Evolutionary conservation across 2,888 invertebrate species (phyloP), one percentile per base, ranked within the genome.

Genomic region (Cylindroiulus punctatus): DNA sequence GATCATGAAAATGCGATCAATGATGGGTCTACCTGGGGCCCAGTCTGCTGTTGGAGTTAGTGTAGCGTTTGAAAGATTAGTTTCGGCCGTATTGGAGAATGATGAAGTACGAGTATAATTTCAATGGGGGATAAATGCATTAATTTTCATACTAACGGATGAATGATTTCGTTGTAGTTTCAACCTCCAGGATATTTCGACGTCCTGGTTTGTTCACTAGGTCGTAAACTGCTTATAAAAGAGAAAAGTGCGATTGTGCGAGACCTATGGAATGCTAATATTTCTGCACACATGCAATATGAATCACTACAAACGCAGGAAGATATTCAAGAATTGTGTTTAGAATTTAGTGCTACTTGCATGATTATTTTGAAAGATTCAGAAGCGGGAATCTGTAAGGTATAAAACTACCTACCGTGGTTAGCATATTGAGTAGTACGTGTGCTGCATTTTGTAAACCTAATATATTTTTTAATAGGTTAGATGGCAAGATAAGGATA

Each of bases 241-340:
- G 92, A 93, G 52, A 92, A 94, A 52, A 91, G 93, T 8, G 92
- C 92, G 84, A 91, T 92, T 89, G 92, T 89, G 91, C 93, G 90
- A 76, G 93, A 94, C 82, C 92, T 97, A 17, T 96, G 97, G 96
- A 91, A 93, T 0, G 93, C 93, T 0, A 95, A 95, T 0, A 92
- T 95, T 86, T 92, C 93, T 87, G 93, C 94, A 30, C 93, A 93
- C 44, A 92, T 94, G 86, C 87, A 90, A 8, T 92, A 94, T 40
- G 94, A 95, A 42, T 76, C 52, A 47, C 84, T 76, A 42, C 87
- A 92, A 91, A 93, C 92, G 81, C 90, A 93, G 3, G 94, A 95
- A 89, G 95, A 95, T 88, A 93, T 94, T 0, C 93, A 94, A 88
- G 93, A 93, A 86, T 91, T 93, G 87, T 93, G 94, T 47, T 92